phyloP scores from a whole-genome alignment of 2,797 vertebrate species.

The Huso huso region DNA sequence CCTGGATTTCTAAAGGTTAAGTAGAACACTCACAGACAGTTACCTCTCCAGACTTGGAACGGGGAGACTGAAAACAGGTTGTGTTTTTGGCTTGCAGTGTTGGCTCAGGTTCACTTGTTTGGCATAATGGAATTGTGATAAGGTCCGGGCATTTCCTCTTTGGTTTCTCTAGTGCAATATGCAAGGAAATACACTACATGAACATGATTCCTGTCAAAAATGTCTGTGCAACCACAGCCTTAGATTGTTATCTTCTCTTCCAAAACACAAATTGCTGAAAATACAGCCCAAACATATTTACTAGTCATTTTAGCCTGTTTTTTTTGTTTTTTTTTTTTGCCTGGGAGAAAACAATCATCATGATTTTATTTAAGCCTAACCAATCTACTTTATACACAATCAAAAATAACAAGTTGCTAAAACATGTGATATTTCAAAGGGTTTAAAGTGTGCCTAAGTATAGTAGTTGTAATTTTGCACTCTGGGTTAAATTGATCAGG shows the following conservation, averaged over 20 bases:
- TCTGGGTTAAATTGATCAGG: too few species aligned
- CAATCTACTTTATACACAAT: too few species aligned
- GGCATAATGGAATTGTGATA: constrained; percentile 32
- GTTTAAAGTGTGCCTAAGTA: too few species aligned
- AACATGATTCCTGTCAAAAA: constrained; percentile 33
- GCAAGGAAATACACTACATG: constrained; percentile 39
- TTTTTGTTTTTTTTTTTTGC: too few species aligned
- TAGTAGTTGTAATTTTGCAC: too few species aligned
- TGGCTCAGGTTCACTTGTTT: constrained; percentile 22
- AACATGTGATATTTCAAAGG: too few species aligned
- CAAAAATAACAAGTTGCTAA: too few species aligned
- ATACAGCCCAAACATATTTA: too few species aligned
- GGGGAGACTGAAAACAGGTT: constrained; percentile 31
- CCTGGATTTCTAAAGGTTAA: neutral
- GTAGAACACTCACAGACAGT: constrained; percentile 7
- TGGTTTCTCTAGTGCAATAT: constrained; percentile 30
- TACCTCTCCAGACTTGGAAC: constrained; percentile 28
- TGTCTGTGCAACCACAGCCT: constrained; percentile 30
- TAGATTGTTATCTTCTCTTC: constrained; percentile 36
- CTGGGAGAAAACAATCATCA: too few species aligned
- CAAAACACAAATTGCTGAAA: too few species aligned
- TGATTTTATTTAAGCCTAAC: too few species aligned
- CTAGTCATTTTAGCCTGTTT: too few species aligned
- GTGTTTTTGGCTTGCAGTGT: constrained; percentile 25
- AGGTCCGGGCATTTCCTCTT: constrained; percentile 42